phyloP scores from a whole-genome alignment of 2,797 vertebrate species.

The Chrysocyon brachyurus region DNA sequence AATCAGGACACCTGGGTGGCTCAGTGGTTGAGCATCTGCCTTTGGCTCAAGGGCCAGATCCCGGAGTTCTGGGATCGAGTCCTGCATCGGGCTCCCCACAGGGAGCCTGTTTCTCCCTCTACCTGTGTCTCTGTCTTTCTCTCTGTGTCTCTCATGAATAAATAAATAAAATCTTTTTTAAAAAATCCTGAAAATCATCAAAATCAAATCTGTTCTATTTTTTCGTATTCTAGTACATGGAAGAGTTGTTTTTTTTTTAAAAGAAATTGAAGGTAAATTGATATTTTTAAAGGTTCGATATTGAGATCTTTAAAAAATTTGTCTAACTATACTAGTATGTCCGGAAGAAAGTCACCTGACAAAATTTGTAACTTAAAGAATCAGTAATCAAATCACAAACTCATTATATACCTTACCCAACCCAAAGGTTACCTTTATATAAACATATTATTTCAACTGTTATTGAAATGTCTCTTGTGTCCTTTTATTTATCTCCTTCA shows the following conservation, averaged over 20 bases:
- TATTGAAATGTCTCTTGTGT: not conserved
- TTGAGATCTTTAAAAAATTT: not conserved
- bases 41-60: too few relatives aligned
- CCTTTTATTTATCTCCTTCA: not conserved
- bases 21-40: too few relatives aligned
- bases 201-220: not conserved
- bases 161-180: not conserved
- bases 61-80: too few relatives aligned
- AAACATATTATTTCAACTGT: not conserved
- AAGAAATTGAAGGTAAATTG: conserved; percentile 6
- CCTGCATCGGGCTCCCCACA: too few relatives aligned
- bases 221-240: not conserved
- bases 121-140: too few relatives aligned
- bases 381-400: not conserved
- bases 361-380: conserved; percentile 7
- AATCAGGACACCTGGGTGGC: not conserved
- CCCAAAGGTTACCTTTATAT: not conserved
- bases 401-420: not conserved
- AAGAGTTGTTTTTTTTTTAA: not conserved
- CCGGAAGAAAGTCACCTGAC: not conserved
- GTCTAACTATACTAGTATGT: not conserved
- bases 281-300: conserved; percentile 3
- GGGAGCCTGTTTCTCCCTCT: too few relatives aligned
- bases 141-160: too few relatives aligned
- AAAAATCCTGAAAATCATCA: not conserved